Conservation (phyloP, 2,113 vertebrate genomes). For the Sinocyclocheilus maitianheensis region DNA sequence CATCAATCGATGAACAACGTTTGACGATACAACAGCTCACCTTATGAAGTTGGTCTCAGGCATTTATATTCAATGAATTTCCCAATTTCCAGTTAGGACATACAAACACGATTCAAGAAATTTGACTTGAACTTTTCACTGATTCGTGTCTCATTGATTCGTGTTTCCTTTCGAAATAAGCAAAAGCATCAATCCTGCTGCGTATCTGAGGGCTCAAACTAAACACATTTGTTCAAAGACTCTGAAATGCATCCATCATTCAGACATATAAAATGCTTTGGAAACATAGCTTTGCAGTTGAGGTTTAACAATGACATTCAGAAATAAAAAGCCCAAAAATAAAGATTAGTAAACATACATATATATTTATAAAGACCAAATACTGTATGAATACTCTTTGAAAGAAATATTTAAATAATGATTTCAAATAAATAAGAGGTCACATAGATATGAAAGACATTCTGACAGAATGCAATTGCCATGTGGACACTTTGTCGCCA, state of each 20-base stretch:
- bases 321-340: constrained; percentile 41
- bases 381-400: constrained; percentile 72
- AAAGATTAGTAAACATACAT: constrained; percentile 36
- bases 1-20: constrained; percentile 27
- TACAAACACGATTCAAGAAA: constrained; percentile 14
- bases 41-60: constrained; percentile 10
- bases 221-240: not conserved
- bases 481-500: constrained; percentile 49
- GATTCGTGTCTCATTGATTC: not conserved
- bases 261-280: constrained; percentile 70
- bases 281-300: constrained; percentile 72
- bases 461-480: constrained; percentile 67
- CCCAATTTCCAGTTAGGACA: constrained; percentile 1
- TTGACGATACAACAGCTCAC: constrained; percentile 6
- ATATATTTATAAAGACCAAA: constrained; percentile 57
- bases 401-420: constrained; percentile 72
- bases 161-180: not conserved
- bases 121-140: not conserved
- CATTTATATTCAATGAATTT: not conserved
- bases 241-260: constrained; percentile 49
- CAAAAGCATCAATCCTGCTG: constrained; percentile 12
- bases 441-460: constrained; percentile 71
- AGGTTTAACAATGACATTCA: constrained; percentile 66
- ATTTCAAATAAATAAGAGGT: constrained; percentile 76
- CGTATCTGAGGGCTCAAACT: constrained; percentile 1